Evolutionary conservation across 2,888 invertebrate genomes (phyloP).

Genomic region (Leptothorax acervorum): DNA sequence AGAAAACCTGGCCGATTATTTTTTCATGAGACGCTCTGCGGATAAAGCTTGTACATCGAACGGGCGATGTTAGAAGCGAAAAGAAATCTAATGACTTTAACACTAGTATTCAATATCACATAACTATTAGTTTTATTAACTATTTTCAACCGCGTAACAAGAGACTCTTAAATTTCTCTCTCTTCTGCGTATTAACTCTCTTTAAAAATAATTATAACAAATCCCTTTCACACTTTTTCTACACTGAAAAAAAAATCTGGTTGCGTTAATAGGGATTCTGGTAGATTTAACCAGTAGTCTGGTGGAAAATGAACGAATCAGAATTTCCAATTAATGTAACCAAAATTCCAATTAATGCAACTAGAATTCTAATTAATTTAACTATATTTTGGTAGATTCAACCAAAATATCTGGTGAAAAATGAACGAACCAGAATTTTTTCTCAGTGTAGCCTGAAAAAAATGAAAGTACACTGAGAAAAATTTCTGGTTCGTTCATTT

Average conservation of each 20-base stretch:
- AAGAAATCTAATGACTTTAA: slow-evolving; percentile 12
- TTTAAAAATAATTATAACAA: slow-evolving; percentile 1
- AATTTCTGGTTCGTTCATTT: no score
- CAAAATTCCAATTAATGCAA: no score
- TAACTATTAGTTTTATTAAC: background rate
- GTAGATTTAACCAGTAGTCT: no score
- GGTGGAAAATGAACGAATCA: no score
- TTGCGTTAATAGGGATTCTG: no score
- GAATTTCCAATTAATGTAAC: no score
- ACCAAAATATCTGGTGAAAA: no score
- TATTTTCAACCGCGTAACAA: background rate
- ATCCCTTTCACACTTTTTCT: background rate
- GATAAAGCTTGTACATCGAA: slow-evolving; percentile 38
- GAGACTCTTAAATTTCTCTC: background rate
- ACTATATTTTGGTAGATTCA: no score
- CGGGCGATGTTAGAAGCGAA: background rate
- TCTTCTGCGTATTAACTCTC: background rate
- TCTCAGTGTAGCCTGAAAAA: background rate
- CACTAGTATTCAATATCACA: background rate
- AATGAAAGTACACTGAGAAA: background rate
- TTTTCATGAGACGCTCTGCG: slow-evolving; percentile 61
- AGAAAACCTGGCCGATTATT: slow-evolving; percentile 64
- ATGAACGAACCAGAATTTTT: no score
- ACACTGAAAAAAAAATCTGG: background rate
- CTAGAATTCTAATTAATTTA: no score